phyloP scores from a whole-genome alignment of 1,140 invertebrate species.

The Lepidurus apus region DNA sequence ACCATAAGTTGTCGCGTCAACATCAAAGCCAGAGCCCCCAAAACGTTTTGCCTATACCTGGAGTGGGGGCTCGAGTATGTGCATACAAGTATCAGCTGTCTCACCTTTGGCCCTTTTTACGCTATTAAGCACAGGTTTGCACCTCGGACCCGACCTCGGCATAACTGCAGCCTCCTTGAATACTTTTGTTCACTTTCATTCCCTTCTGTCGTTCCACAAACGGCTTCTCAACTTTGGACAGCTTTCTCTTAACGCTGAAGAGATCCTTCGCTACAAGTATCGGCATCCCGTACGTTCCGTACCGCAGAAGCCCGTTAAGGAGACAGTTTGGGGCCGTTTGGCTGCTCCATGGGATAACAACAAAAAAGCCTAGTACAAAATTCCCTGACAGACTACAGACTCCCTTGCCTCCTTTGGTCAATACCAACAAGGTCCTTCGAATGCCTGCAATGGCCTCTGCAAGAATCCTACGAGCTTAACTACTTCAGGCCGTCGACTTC shows the following conservation, averaged over 20 bases:
- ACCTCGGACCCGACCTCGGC: neutral
- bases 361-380: too few species aligned
- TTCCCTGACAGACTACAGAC: too few species aligned
- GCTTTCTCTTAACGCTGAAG: neutral
- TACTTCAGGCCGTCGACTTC: too few species aligned
- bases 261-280: too few species aligned
- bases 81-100: neutral
- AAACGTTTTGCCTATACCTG: neutral
- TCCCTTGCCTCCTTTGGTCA: too few species aligned
- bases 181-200: neutral
- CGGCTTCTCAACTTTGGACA: slow-evolving; percentile 17
- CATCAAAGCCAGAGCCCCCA: slow-evolving; percentile 6
- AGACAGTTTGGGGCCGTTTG: too few species aligned
- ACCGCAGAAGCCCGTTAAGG: too few species aligned
- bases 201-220: slow-evolving; percentile 8
- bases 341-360: too few species aligned
- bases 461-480: too few species aligned
- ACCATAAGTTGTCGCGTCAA: slow-evolving; percentile 18
- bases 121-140: neutral
- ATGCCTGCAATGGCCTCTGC: too few species aligned
- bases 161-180: slow-evolving; percentile 2
- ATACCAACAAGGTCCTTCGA: too few species aligned
- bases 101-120: neutral
- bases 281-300: too few species aligned
- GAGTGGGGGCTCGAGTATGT: slow-evolving; percentile 9